Evolutionary conservation across 2,797 vertebrate species (phyloP), one percentile per base, ranked within the genome.

Genomic region (Clamator glandarius): DNA sequence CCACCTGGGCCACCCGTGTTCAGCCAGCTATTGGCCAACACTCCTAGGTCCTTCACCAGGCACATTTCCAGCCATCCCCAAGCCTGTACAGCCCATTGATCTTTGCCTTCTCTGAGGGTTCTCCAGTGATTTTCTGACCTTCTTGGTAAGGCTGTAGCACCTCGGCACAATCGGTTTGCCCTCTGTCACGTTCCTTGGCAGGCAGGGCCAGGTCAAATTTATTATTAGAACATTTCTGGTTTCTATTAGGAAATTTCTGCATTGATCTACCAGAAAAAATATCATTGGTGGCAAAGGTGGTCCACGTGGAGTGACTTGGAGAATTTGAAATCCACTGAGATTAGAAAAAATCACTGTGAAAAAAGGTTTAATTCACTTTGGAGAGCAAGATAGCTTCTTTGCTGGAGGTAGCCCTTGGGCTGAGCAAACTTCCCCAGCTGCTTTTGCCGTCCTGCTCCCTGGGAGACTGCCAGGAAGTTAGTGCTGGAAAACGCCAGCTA

Each of bases 91-190:
- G 44, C 44, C 52, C 9, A 1, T 23, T 8, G 2, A 33, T 2
- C 10, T 33, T 46, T 1, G 8, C 62, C 15, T 41, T 57, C 33
- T 57, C 19, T 3, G 1, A 3, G 51, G 33, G 5, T n/a, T 50
- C 39, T 25, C 31, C 39, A 6, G 59, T 4, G 48, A 23, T 24
- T 58, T 73, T 57, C 33, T 13, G 15, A 8, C 8, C 18, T 66
- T 72, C 42, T 35, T 11, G 16, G 18, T 70, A 29, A 61, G 54
- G 61, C 11, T 76, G 69, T 1, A 3, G 64, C 28, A 8, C 6
- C 13, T 9, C 3, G 35, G 39, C 39, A 7, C 1, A 4, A 3
- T 9, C 0, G 4, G 31, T 19, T 66, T 39, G 25, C 14, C 9
- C 25, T n/a, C n/a, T n/a, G n/a, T n/a, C n/a, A n/a, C n/a, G n/a